phyloP scores from a whole-genome alignment of 1,140 invertebrate genomes.

The Anastrepha ludens region DNA sequence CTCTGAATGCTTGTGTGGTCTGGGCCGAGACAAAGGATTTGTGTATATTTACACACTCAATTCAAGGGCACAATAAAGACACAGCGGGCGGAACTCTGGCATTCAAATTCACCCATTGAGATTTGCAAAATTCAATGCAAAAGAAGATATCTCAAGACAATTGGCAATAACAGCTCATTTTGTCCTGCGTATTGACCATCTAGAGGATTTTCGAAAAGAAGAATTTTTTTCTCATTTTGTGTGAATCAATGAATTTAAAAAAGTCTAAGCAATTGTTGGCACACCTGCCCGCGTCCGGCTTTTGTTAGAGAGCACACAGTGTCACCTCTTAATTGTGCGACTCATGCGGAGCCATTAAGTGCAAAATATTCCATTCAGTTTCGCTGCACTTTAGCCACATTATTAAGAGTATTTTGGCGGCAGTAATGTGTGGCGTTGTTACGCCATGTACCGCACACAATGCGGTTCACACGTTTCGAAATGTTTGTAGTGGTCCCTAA shows the following conservation, averaged over 20 bases:
- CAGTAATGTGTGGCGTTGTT: neutral
- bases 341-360: conserved; percentile 41
- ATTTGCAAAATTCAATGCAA: neutral
- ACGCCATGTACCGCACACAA: conserved; percentile 22
- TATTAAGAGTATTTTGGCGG: conserved; percentile 26
- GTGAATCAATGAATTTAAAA: neutral
- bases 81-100: neutral
- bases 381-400: conserved; percentile 12
- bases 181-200: neutral
- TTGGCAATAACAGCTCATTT: neutral
- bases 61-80: neutral
- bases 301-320: neutral
- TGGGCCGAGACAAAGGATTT: neutral
- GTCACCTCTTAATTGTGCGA: conserved; percentile 32
- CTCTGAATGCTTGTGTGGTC: neutral
- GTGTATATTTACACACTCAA: neutral
- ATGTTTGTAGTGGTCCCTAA: conserved; percentile 26
- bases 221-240: neutral
- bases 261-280: neutral
- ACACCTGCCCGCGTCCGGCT: neutral
- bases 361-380: neutral
- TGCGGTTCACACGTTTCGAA: neutral
- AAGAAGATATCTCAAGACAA: neutral
- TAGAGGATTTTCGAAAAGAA: neutral
- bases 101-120: neutral